Conservation (phyloP, 2,113 vertebrate genomes). For the Alouatta palliata region DNA sequence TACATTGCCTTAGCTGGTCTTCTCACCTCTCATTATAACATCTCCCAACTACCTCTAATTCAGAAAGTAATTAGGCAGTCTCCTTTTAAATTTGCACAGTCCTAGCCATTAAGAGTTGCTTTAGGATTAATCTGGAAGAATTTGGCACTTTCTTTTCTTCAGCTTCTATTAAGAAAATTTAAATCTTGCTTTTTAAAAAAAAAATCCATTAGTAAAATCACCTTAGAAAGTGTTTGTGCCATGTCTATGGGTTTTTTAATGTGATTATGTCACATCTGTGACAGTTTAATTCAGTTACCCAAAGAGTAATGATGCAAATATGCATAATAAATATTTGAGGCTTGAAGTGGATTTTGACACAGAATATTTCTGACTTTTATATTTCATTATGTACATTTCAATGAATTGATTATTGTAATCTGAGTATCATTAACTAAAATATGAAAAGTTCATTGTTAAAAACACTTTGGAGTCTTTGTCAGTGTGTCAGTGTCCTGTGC, state of each 20-base stretch:
- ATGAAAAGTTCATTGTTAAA: conserved; percentile 59
- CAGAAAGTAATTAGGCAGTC: conserved; percentile 46
- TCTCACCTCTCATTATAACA: not conserved
- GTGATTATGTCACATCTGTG: not conserved
- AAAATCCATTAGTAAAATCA: conserved; percentile 49
- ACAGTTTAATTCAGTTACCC: not conserved
- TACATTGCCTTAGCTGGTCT: not conserved
- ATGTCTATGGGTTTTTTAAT: not conserved
- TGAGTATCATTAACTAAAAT: conserved; percentile 46
- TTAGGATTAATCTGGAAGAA: conserved; percentile 54
- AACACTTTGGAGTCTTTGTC: not conserved
- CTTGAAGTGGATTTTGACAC: conserved; percentile 45
- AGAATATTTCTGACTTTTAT: conserved; percentile 34
- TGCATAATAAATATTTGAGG: conserved; percentile 46
- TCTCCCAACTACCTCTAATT: not conserved
- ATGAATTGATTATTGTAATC: conserved; percentile 52
- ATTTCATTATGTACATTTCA: conserved; percentile 52
- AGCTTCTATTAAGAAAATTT: conserved; percentile 38
- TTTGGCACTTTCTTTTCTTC: conserved; percentile 30
- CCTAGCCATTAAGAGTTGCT: conserved; percentile 10
- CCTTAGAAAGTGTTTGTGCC: not conserved
- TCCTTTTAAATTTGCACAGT: conserved; percentile 29
- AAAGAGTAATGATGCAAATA: conserved; percentile 40
- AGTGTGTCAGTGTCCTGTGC: not conserved
- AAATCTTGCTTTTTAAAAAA: conserved; percentile 7